Percentiles rank a stretch among this genome's conserved stretches.
These are phyloP conservation scores for Lucifuga dentata DNA, from an alignment of 2,113 vertebrate genomes.

Conservation along the genomic window DNA sequence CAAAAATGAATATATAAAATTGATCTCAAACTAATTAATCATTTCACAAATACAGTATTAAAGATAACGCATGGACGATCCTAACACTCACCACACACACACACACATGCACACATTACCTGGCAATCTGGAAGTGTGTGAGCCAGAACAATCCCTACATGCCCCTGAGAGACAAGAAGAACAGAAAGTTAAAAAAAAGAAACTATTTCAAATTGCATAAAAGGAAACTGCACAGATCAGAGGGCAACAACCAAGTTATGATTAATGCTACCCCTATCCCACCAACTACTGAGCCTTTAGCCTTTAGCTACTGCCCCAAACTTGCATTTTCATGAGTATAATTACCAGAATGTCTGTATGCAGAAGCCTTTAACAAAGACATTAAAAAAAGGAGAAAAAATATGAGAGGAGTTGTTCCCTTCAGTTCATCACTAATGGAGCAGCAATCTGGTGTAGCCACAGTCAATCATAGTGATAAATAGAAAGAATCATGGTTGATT, in stretches of 20 bases:
- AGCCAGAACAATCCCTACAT: constrained; percentile 95
- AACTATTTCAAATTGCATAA: constrained; percentile 20
- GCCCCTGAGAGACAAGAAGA: constrained; percentile 85
- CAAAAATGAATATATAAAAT: no score
- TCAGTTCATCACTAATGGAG: constrained; percentile 34
- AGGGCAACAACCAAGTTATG: constrained; percentile 24
- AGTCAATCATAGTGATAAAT: constrained; percentile 30
- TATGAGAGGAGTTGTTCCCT: neutral
- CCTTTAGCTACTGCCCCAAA: constrained; percentile 2
- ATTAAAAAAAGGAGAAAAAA: constrained; percentile 23
- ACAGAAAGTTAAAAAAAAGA: constrained; percentile 29
- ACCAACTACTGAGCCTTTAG: constrained; percentile 36
- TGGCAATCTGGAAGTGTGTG: constrained; percentile 89
- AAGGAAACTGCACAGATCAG: constrained; percentile 18
- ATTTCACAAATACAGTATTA: no score
- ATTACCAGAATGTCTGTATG: constrained; percentile 20
- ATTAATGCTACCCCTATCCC: constrained; percentile 28
- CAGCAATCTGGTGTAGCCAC: constrained; percentile 2
- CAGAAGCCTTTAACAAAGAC: neutral
- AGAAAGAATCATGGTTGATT: constrained; percentile 21
- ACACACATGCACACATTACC: constrained; percentile 78
- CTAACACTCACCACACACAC: no score
- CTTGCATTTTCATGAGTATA: constrained; percentile 32
- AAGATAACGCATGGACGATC: no score
- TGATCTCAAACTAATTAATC: no score